phyloP scores from a whole-genome alignment of 2,888 invertebrate genomes.

The Euplagia quadripunctaria region DNA sequence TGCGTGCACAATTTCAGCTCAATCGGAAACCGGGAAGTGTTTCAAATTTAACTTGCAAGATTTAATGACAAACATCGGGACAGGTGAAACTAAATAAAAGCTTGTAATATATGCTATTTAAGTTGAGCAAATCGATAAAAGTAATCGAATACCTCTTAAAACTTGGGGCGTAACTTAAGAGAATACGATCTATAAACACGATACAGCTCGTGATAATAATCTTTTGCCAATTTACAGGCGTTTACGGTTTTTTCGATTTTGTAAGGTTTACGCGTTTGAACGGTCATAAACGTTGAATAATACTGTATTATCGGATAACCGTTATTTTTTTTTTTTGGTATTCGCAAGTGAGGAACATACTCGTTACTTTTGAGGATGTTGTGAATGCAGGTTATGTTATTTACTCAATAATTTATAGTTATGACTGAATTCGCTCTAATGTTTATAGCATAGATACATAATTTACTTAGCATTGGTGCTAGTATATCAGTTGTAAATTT shows the following conservation, averaged over 20 bases:
- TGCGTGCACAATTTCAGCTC: too few species aligned
- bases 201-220: slow-evolving; percentile 42
- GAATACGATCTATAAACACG: slow-evolving; percentile 49
- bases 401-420: neutral
- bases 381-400: neutral
- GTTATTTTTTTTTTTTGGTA: slow-evolving; percentile 9
- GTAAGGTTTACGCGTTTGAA: slow-evolving; percentile 26
- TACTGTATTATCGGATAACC: slow-evolving; percentile 2
- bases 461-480: too few species aligned
- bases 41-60: too few species aligned
- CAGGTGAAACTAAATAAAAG: too few species aligned
- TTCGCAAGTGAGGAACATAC: neutral
- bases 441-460: too few species aligned
- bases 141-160: neutral
- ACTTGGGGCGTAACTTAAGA: slow-evolving; percentile 27
- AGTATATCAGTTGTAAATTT: too few species aligned
- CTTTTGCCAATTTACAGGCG: slow-evolving; percentile 27
- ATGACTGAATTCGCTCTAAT: too few species aligned
- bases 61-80: too few species aligned
- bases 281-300: slow-evolving; percentile 15
- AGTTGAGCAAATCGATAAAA: neutral
- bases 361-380: neutral
- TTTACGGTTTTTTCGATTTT: slow-evolving; percentile 36
- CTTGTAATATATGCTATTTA: neutral
- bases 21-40: too few species aligned